A percentile compares a stretch with the other conserved stretches of the same genome.
phyloP scores from a whole-genome alignment of 2,113 vertebrate genomes.

The Actinemys pallida region DNA sequence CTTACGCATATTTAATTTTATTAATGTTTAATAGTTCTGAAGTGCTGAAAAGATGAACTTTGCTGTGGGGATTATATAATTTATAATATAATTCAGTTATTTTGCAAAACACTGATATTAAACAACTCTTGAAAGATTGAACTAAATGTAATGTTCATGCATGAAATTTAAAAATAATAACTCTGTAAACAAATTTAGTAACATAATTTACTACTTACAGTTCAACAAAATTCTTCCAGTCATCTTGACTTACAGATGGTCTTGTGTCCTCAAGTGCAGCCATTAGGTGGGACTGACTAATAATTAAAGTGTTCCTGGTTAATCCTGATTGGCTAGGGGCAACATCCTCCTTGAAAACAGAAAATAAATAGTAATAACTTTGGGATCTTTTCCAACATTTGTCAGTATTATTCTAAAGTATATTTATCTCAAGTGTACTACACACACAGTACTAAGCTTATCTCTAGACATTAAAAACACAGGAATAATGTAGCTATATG shows the following conservation, averaged over 20 bases:
- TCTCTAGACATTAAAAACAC: background rate
- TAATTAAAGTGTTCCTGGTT: conserved; percentile 75
- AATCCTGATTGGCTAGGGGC: conserved; percentile 70
- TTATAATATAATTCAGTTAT: background rate
- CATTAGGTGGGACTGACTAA: conserved; percentile 85
- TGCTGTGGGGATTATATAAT: background rate
- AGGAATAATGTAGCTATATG: background rate
- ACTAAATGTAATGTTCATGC: background rate
- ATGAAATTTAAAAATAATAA: background rate
- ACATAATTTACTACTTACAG: conserved; percentile 84
- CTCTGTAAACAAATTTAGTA: background rate
- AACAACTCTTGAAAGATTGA: background rate
- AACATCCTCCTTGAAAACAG: conserved; percentile 81
- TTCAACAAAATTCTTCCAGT: conserved; percentile 89
- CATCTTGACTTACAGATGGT: conserved; percentile 88
- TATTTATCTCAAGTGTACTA: background rate
- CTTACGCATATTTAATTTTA: background rate
- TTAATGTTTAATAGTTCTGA: background rate
- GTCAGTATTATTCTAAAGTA: background rate
- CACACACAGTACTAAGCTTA: background rate
- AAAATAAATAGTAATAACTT: background rate
- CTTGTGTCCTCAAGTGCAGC: conserved; percentile 84
- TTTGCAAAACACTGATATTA: background rate
- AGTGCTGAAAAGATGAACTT: background rate
- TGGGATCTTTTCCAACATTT: background rate